Percentiles rank a stretch among this genome's conserved stretches.
Conservation (phyloP, 2,113 vertebrate genomes). For the Pygathrix nemaeus region DNA sequence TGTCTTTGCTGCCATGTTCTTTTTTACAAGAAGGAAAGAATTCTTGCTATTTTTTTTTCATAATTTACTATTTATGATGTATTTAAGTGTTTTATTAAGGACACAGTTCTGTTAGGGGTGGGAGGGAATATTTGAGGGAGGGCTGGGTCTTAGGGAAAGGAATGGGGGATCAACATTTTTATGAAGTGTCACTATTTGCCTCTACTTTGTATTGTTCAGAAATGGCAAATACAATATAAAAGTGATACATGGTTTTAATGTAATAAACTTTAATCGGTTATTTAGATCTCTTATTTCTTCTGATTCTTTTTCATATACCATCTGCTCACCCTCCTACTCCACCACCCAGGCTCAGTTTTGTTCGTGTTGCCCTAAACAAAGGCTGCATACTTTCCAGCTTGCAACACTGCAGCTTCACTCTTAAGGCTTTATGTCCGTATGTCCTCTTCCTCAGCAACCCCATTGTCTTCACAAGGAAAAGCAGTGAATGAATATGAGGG, state of each 20-base stretch:
- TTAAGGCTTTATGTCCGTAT: neutral
- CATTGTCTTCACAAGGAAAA: neutral
- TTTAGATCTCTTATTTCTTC: slow-evolving; percentile 18
- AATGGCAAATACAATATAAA: slow-evolving; percentile 62
- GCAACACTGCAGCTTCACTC: neutral
- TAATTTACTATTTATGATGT: slow-evolving; percentile 86
- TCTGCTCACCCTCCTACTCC: neutral
- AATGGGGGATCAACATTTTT: slow-evolving; percentile 48
- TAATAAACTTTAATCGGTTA: slow-evolving; percentile 44
- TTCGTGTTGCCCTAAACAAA: neutral
- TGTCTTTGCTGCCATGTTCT: slow-evolving; percentile 81
- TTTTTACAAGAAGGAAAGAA: slow-evolving; percentile 76
- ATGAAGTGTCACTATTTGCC: slow-evolving; percentile 66
- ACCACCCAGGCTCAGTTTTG: neutral
- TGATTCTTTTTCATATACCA: neutral
- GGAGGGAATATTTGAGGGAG: slow-evolving; percentile 67
- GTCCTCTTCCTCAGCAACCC: neutral
- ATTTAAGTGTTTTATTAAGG: slow-evolving; percentile 83
- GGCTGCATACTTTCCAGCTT: neutral
- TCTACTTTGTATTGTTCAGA: slow-evolving; percentile 80
- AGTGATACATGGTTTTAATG: slow-evolving; percentile 47
- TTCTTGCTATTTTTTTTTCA: slow-evolving; percentile 71
- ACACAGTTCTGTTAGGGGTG: slow-evolving; percentile 66
- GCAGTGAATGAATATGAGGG: neutral
- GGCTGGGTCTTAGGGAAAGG: slow-evolving; percentile 49